Evolutionary conservation across 2,113 vertebrate genomes (phyloP), one percentile per base, ranked within the genome.

Genomic region (Brevimyrus niger): DNA sequence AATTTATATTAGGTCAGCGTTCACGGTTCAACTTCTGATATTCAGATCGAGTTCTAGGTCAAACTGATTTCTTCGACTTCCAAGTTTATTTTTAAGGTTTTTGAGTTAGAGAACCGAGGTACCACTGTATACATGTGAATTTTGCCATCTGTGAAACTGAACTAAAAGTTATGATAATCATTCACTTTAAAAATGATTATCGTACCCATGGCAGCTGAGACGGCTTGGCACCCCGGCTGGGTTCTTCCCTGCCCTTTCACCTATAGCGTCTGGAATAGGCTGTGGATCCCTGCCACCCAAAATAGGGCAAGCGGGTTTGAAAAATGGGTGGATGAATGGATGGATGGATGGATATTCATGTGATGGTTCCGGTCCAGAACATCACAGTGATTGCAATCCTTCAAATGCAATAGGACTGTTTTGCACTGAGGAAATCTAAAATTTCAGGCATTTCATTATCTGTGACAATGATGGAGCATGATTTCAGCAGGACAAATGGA

Each of bases 351-450:
- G 90, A 91, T 87, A 94, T 92, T 91, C 92, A 87, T 55, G 89
- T 90, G 69, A 46, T 89, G 89, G 92, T 88, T 92, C 86, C 48
- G 86, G 90, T 69, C 90, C 46, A 84, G 88, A 90, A 89, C 89
- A 94, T 94, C 93, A 92, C 53, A 76, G 85, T 94, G 93, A 94
- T 94, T 93, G 93, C 91, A 93, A 85, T 90, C 87, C 90, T 90
- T 93, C 93, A 91, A 93, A 89, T 92, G 90, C 91, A 91, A 91
- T 91, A 93, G 91, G 91, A 89, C 91, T 92, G 91, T 90, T 61
- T 92, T 90, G 91, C 91, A 91, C 88, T 89, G 88, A 90, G 89
- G 83, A 47, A 35, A 55, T 65, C 47, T 89, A 86, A 89, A 89
- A 88, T 89, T 89, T 91, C 89, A 89, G 91, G 87, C 46, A 55